Conservation (phyloP, 1,140 invertebrate genomes). For the Lordiphosa collinella region DNA sequence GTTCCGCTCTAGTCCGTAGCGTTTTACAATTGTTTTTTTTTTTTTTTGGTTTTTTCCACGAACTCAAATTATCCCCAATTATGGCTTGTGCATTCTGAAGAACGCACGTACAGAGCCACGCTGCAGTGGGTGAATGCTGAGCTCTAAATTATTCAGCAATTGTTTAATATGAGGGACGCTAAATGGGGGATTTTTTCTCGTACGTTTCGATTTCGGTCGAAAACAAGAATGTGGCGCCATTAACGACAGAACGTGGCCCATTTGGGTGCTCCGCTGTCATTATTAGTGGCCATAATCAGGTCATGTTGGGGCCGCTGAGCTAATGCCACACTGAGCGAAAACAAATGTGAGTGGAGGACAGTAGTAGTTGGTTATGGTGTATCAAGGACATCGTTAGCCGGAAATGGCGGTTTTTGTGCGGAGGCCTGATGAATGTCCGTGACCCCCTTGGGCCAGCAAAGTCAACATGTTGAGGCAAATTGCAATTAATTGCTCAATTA, state of each 20-base stretch:
- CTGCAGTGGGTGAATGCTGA: too few species aligned
- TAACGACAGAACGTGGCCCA: conserved; percentile 7
- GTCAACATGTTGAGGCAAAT: conserved; percentile 13
- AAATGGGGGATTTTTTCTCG: too few species aligned
- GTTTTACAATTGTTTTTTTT: too few species aligned
- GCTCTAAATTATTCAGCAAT: too few species aligned
- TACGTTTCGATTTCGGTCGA: background rate
- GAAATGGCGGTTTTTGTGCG: conserved; percentile 4
- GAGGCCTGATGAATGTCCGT: background rate
- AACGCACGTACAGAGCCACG: too few species aligned
- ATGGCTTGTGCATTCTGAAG: too few species aligned
- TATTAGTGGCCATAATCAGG: conserved; percentile 10
- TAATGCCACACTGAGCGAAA: background rate
- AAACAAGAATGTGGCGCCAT: conserved; percentile 3
- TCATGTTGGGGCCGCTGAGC: background rate
- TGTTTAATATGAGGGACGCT: too few species aligned
- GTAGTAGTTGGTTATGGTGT: background rate
- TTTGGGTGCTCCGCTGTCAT: background rate
- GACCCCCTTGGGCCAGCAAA: background rate
- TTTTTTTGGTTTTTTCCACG: too few species aligned
- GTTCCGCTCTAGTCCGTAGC: too few species aligned
- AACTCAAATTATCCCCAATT: too few species aligned
- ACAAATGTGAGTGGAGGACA: background rate
- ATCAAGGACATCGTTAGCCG: background rate
- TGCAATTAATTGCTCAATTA: conserved; percentile 13